Percentiles rank a stretch among this genome's conserved stretches.
These are phyloP conservation scores for Reticulitermes speratus DNA, from an alignment of 1,140 invertebrate species.

Conservation along the genomic window DNA sequence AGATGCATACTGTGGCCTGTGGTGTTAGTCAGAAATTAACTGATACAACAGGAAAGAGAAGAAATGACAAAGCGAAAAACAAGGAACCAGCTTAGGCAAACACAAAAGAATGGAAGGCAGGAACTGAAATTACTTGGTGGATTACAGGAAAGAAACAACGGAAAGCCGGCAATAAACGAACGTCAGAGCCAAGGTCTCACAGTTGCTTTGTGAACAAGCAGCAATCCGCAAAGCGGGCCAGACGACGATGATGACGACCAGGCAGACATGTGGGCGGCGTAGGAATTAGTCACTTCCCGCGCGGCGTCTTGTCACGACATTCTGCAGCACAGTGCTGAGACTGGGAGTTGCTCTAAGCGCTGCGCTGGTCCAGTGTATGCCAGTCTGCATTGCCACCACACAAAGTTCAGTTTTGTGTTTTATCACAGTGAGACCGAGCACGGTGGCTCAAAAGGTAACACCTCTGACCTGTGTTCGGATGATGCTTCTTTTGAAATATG, in stretches of 20 bases:
- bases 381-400: too few species aligned
- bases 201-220: not conserved
- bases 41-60: not conserved
- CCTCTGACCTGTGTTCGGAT: too few species aligned
- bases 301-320: not conserved
- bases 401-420: too few species aligned
- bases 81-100: not conserved
- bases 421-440: too few species aligned
- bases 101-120: conserved; percentile 11
- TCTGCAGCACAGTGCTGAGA: not conserved
- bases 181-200: not conserved
- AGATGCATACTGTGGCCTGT: too few species aligned
- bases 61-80: not conserved
- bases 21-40: not conserved
- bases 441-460: too few species aligned
- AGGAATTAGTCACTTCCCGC: conserved; percentile 9
- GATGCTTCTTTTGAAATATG: too few species aligned
- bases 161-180: not conserved
- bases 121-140: not conserved
- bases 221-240: not conserved
- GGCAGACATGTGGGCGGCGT: not conserved
- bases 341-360: not conserved
- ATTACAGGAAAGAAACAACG: not conserved
- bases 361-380: too few species aligned
- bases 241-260: not conserved